Evolutionary conservation across 2,113 vertebrate species (phyloP), one percentile per base, ranked within the genome.

Genomic region (Cynoglossus semilaevis): DNA sequence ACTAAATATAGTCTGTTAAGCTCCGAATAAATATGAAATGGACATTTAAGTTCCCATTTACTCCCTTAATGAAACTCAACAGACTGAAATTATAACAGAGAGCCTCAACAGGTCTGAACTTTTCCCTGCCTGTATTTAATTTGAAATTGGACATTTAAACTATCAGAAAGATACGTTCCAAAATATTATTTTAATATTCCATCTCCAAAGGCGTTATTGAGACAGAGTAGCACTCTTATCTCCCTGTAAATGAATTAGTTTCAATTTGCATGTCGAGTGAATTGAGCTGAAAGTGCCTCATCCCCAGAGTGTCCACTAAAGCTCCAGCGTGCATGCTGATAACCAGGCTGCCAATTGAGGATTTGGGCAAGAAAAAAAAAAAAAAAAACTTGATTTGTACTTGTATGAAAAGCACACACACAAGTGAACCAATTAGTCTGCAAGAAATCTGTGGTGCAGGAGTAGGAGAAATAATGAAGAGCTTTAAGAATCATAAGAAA

Each of bases 201-300:
- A 59, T 69, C 45, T 79, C 73, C 76, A 65, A 83, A 77, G 61
- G 54, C 60, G 40, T 77, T 81, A 81, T 81, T 77, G 82, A 77
- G 82, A 79, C 68, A 58, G 76, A 81, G 71, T 52, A 63, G 70
- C 18, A 37, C 68, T 74, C 70, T 83, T 81, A 86, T 86, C 82
- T 61, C 60, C 43, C 51, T 36, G 65, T 86, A 83, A 86, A 82
- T 82, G 80, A 84, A 84, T 86, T 81, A 76, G 60, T 79, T 84
- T 79, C 71, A 84, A 83, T 86, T 86, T 86, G 82, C 84, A 86
- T 84, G 65, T 75, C 71, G 76, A 84, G 82, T 79, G 84, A 84
- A 77, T 60, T 71, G 67, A 78, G 72, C 58, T 62, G 51, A 80
- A 77, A 77, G 63, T 61, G 66, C 66, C 45, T 79, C 57, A 65